Base-by-base conservation (phyloP, 2,888 invertebrate species). In the Bedellia somnulentella region DNA sequence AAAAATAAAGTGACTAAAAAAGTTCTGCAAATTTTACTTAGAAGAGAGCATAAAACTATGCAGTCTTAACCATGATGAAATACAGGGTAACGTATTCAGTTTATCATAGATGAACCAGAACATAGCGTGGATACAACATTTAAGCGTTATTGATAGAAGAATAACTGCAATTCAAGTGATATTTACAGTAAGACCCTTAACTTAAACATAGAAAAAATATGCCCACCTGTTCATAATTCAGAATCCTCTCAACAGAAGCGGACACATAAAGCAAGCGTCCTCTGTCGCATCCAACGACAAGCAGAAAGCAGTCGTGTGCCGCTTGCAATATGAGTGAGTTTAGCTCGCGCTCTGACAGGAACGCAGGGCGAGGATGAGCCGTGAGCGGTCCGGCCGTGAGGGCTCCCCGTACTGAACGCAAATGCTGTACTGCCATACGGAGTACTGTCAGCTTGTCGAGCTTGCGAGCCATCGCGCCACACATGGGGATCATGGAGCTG, bases 261-360 rank as follows among this genome's bases (percentile, higher is more conserved):
- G 94, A 94, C 1, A 93, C 90, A 60, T 91, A 95, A 2, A 94
- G 77, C 44, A 96, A 87, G 38, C 90, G 80, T 9, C 94, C 95
- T 38, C 94, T 78, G 62, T 95, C 93, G 71, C 95, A 95, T 42
- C 93, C 91, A 15, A 95, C 92, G 3, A 93, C 95, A 50, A 95
- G 87, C 24, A 95, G 73, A 67, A 94, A 94, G 29, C 93, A 89
- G 59, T 93, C 92, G n/a, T 45, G 47, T 3, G 93, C 91, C 2
- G 89, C 88, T 80, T 90, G 77, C 29, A 94, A 70, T 40, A 94
- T 88, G 15, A 95, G 79, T 47, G 85, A 82, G 62, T 93, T 94
- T 2, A 94, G 77, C 52, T 94, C 93, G 38, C 87, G 85, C 51
- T 94, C 93, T 1, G 91, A 85, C 14, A 95, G 73, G 59, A 90